phyloP scores from a whole-genome alignment of 1,140 invertebrate species.

The Lepidurus couesii region DNA sequence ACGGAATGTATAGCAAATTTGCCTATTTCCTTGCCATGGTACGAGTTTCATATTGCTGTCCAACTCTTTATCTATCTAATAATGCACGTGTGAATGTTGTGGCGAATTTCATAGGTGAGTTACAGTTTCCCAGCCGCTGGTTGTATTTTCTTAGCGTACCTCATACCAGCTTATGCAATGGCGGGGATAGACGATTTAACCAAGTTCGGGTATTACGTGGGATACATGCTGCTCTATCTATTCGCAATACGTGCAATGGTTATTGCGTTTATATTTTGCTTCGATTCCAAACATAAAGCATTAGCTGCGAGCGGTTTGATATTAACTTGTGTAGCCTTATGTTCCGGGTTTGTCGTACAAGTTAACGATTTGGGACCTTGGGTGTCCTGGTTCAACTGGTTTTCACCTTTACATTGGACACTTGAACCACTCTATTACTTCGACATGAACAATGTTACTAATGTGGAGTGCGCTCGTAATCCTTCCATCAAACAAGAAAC shows the following conservation, averaged over 20 bases:
- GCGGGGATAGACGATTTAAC: conserved; percentile 50
- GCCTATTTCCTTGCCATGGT: conserved; percentile 74
- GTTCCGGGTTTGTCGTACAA: conserved; percentile 66
- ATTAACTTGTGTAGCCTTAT: conserved; percentile 56
- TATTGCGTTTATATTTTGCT: conserved; percentile 60
- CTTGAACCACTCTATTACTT: conserved; percentile 53
- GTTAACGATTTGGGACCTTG: conserved; percentile 61
- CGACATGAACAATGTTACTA: conserved; percentile 37
- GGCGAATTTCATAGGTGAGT: neutral
- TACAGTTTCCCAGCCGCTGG: conserved; percentile 27
- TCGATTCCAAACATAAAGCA: conserved; percentile 50
- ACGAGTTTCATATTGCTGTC: conserved; percentile 35
- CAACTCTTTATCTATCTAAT: neutral
- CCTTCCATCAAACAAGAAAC: conserved; percentile 30
- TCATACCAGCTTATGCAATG: conserved; percentile 80
- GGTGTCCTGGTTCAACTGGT: conserved; percentile 58
- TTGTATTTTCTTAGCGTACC: conserved; percentile 33
- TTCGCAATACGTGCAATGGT: conserved; percentile 63
- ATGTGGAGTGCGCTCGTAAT: conserved; percentile 35
- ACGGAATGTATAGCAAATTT: conserved; percentile 69
- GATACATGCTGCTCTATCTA: conserved; percentile 71
- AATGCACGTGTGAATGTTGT: neutral
- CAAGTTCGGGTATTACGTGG: conserved; percentile 44
- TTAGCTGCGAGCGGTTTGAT: conserved; percentile 56
- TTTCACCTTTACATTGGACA: conserved; percentile 70